Conservation (phyloP, 2,797 vertebrate species). For the Enteromius fasciolatus region DNA sequence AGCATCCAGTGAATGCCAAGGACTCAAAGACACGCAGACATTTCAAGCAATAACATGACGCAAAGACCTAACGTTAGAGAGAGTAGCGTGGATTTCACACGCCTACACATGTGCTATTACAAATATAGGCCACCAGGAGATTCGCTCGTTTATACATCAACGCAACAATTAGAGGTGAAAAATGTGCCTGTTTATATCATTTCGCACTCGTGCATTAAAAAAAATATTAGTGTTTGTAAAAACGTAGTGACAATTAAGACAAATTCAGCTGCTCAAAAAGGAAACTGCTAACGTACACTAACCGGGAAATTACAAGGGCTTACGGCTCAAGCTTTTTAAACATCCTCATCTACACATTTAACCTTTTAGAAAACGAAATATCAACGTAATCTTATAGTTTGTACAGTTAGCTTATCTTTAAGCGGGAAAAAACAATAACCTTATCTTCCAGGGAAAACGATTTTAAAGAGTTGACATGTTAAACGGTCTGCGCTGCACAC, state of each 20-base stretch:
- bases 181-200: neutral
- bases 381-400: neutral
- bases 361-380: neutral
- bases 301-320: neutral
- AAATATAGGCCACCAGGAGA: conserved; percentile 12
- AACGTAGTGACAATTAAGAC: neutral
- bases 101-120: conserved; percentile 26
- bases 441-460: neutral
- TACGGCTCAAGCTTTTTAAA: neutral
- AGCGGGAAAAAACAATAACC: neutral
- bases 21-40: neutral
- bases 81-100: conserved; percentile 18
- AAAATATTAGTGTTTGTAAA: neutral
- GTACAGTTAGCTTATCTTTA: neutral
- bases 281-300: neutral
- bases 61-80: neutral
- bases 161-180: neutral
- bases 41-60: neutral
- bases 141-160: neutral
- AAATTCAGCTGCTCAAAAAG: neutral
- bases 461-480: conserved; percentile 2
- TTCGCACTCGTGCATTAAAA: neutral
- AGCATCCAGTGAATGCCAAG: neutral
- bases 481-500: conserved; percentile 11
- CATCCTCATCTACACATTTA: neutral